Conservation (phyloP, 1,140 invertebrate species). For the Drosophila pseudoananassae region DNA sequence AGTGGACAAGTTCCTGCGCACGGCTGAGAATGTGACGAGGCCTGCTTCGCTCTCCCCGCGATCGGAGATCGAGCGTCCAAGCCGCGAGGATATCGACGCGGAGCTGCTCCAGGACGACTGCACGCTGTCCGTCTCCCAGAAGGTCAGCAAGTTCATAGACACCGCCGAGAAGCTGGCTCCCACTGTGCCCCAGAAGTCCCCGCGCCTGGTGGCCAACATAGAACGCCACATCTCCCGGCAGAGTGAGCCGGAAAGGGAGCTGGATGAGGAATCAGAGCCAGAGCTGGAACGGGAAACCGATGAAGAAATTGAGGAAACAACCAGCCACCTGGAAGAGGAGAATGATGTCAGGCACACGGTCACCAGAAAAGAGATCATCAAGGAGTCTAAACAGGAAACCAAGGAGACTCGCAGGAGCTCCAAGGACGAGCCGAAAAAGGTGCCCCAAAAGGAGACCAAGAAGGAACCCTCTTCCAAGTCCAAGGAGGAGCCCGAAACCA, state of each 20-base stretch:
- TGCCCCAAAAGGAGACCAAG: not conserved
- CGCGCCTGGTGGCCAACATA: conserved; percentile 82
- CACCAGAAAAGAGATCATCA: conserved; percentile 7
- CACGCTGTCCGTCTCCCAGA: conserved; percentile 86
- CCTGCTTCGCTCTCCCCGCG: conserved; percentile 75
- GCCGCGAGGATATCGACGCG: conserved; percentile 85
- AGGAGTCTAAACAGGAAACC: conserved; percentile 8
- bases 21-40: conserved; percentile 86
- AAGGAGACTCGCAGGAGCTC: conserved; percentile 12
- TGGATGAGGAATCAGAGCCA: conserved; percentile 48
- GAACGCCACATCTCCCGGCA: conserved; percentile 84
- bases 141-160: conserved; percentile 87
- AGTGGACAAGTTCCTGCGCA: conserved; percentile 87
- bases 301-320: conserved; percentile 2
- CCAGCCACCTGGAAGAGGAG: conserved; percentile 13
- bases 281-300: conserved; percentile 53
- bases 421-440: conserved; percentile 12
- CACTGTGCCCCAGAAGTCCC: conserved; percentile 75
- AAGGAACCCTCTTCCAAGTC: not conserved
- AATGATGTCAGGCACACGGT: conserved; percentile 8
- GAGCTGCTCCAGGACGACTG: conserved; percentile 86
- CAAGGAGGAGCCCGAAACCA: conserved; percentile 12
- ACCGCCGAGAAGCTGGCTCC: conserved; percentile 85
- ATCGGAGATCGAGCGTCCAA: conserved; percentile 84
- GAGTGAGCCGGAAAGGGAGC: conserved; percentile 36